phyloP scores from a whole-genome alignment of 2,113 vertebrate genomes.

The Labrus mixtus region DNA sequence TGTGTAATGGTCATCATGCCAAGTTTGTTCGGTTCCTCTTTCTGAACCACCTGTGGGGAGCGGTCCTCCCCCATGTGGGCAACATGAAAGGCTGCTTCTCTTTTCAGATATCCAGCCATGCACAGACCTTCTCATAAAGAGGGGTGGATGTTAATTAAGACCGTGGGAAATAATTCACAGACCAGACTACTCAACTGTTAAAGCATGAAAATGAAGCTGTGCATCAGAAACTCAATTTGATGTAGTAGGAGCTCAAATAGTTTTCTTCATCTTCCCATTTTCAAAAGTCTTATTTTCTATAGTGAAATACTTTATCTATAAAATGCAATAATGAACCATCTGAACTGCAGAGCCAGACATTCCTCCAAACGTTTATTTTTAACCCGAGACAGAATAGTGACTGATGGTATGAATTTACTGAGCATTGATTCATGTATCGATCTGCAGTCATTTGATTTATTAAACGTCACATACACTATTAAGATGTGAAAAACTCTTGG shows the following conservation, averaged over 20 bases:
- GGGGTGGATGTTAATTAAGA: background rate
- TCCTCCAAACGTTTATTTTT: too few relatives aligned
- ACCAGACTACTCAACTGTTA: too few relatives aligned
- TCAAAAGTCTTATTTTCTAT: too few relatives aligned
- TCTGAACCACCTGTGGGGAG: background rate
- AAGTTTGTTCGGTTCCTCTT: slow-evolving; percentile 33
- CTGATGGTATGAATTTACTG: too few relatives aligned
- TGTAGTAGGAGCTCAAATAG: background rate
- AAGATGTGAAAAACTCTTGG: too few relatives aligned
- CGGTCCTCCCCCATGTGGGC: background rate
- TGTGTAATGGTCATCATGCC: background rate
- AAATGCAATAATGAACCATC: too few relatives aligned
- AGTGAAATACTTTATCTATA: too few relatives aligned
- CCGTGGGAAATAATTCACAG: background rate
- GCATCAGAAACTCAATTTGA: background rate
- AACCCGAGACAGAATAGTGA: too few relatives aligned
- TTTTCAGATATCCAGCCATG: background rate
- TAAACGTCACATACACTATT: too few relatives aligned
- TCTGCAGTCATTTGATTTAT: too few relatives aligned
- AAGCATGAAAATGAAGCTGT: background rate
- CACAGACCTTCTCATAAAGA: slow-evolving; percentile 23
- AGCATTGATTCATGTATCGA: too few relatives aligned
- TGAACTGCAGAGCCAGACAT: too few relatives aligned
- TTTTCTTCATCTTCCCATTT: background rate
- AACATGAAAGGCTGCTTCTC: background rate